Base-by-base conservation (phyloP, 2,797 vertebrate genomes). In the Pogoniulus pusillus region DNA sequence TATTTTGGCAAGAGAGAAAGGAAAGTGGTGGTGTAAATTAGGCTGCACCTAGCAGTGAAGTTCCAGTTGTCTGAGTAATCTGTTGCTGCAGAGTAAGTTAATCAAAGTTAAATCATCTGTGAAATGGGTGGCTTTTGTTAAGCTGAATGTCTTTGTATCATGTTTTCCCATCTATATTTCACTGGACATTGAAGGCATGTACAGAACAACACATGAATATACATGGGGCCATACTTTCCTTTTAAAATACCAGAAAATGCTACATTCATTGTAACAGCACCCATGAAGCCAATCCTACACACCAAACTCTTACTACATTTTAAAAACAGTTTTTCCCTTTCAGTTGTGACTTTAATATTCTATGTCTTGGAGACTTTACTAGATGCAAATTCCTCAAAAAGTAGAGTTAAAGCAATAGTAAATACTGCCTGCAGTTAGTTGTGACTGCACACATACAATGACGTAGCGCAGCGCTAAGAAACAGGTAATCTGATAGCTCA, bases 21-120 rank as follows among this genome's bases (percentile, higher is more conserved):
- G 96, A 97, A 97, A 97, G 84, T 79, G 82, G 82, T 79, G 80
- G 87, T 96, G 85, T 87, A 97, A 97, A 97, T 98, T 96, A 97
- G 96, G 74, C 90, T 97, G 94, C 82, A 97, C 90, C 94, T 85
- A 94, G 95, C 93, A 97, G 94, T 93, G 96, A 97, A 97, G 97
- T 97, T 97, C 95, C 93, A 96, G 96, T 97, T 97, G 95, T 96
- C 91, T 89, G 91, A 96, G 96, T 96, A 97, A 96, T 97, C 96
- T 97, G 96, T 95, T 97, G 97, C 95, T 97, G 93, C 84, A 81
- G 93, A 97, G 94, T 92, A 96, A 95, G 96, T 97, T 97, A 97
- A 97, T 97, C 96, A 96, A 97, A 97, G 97, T 97, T 97, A 96
- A 98, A 97, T 98, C 97, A 97, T 95, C 97, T 98, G 97, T 97